Conservation (phyloP, 2,888 invertebrate species). For the Diabrotica balteata region DNA sequence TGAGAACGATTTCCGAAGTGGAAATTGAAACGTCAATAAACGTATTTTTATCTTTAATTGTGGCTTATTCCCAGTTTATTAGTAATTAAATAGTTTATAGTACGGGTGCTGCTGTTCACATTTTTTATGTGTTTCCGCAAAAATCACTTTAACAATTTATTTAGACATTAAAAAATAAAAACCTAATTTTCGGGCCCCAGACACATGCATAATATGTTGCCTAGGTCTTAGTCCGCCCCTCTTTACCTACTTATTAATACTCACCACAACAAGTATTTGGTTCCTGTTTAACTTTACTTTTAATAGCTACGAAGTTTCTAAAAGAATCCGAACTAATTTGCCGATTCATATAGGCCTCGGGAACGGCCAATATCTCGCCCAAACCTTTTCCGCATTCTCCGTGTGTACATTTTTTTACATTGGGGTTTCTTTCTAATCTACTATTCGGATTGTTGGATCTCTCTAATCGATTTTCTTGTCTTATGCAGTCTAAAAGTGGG, state of each 20-base stretch:
- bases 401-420: conserved; percentile 32
- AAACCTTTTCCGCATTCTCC: conserved; percentile 48
- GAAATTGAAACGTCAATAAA: too few relatives aligned
- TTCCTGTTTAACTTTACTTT: conserved; percentile 18
- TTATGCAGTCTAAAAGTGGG: conserved; percentile 51
- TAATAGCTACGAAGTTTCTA: conserved; percentile 42
- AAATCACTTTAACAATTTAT: too few relatives aligned
- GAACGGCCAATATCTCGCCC: conserved; percentile 56
- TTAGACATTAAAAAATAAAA: too few relatives aligned
- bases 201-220: too few relatives aligned
- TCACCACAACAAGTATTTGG: conserved; percentile 31
- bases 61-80: too few relatives aligned
- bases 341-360: conserved; percentile 55
- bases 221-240: too few relatives aligned
- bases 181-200: too few relatives aligned
- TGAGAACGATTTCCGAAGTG: too few relatives aligned
- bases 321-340: conserved; percentile 52
- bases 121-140: too few relatives aligned
- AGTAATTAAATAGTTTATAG: too few relatives aligned
- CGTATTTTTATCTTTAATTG: too few relatives aligned
- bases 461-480: conserved; percentile 40
- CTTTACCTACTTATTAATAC: background rate
- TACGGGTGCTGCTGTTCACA: too few relatives aligned
- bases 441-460: conserved; percentile 41
- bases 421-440: conserved; percentile 16